Evolutionary conservation across 2,888 invertebrate species (phyloP).

Genomic region (Lasioglossum marginatum): DNA sequence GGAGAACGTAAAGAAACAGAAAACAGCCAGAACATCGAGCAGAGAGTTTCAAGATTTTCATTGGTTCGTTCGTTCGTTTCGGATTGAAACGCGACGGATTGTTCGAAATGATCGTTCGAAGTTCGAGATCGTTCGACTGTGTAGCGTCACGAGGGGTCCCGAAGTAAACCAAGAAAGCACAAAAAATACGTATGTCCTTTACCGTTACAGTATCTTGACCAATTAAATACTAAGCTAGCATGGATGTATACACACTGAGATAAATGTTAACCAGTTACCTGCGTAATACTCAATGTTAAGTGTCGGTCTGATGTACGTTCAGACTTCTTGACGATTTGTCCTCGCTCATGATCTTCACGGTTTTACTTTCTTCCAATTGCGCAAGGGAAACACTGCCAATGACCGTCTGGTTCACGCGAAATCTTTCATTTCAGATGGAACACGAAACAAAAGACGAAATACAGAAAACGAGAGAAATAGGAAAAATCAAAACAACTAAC

Average conservation of each 20-base stretch:
- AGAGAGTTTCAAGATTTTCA: neutral
- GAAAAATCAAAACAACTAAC: neutral
- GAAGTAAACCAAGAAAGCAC: conserved; percentile 19
- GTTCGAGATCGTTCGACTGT: conserved; percentile 15
- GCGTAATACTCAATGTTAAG: conserved; percentile 59
- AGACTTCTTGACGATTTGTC: conserved; percentile 42
- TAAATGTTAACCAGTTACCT: conserved; percentile 64
- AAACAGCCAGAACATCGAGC: conserved; percentile 1
- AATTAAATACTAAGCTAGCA: conserved; percentile 76
- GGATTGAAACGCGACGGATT: neutral
- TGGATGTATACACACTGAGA: conserved; percentile 63
- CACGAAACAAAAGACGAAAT: neutral
- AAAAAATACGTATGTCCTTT: conserved; percentile 58
- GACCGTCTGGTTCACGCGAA: conserved; percentile 54
- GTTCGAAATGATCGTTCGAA: neutral
- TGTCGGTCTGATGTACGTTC: conserved; percentile 48
- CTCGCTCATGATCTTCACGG: conserved; percentile 45
- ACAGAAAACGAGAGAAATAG: neutral
- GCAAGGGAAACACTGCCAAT: conserved; percentile 47
- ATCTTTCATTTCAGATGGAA: conserved; percentile 13
- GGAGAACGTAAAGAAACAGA: neutral
- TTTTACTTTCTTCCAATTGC: conserved; percentile 51
- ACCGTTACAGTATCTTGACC: conserved; percentile 73
- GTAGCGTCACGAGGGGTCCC: neutral
- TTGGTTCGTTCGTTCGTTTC: neutral